A percentile compares a stretch with the other conserved stretches of the same genome.
These are phyloP conservation scores for Pachypeltis micranthus DNA, from an alignment of 1,140 invertebrate genomes.

Conservation along the genomic window DNA sequence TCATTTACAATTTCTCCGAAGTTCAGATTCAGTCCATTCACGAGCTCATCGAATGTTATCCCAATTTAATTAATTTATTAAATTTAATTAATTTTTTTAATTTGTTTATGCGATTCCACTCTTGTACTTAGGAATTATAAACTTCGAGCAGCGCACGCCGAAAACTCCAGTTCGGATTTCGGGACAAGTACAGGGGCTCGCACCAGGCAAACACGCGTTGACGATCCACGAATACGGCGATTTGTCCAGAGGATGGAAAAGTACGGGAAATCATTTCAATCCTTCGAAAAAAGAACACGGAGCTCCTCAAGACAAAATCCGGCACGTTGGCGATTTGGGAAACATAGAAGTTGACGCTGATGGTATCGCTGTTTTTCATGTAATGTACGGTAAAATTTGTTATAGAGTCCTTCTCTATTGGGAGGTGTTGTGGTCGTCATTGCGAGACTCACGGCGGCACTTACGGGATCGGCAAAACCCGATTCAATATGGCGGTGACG, in stretches of 20 bases:
- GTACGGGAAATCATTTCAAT: not conserved
- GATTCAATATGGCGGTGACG: too few relatives aligned
- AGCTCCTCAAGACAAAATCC: constrained; percentile 47
- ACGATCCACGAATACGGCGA: not conserved
- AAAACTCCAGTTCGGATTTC: not conserved
- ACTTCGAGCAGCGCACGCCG: not conserved
- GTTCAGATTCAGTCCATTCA: too few relatives aligned
- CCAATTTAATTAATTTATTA: too few relatives aligned
- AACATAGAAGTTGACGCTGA: constrained; percentile 55
- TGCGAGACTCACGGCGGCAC: too few relatives aligned
- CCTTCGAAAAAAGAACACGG: constrained; percentile 42
- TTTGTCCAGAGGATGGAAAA: not conserved
- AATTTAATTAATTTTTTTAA: too few relatives aligned
- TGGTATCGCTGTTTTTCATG: constrained; percentile 37
- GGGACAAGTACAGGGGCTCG: not conserved
- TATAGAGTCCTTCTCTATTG: too few relatives aligned
- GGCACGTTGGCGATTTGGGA: constrained; percentile 86
- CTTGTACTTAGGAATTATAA: not conserved
- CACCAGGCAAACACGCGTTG: not conserved
- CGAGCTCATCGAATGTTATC: too few relatives aligned
- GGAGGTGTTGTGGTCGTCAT: too few relatives aligned
- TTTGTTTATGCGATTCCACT: too few relatives aligned
- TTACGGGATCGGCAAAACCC: too few relatives aligned
- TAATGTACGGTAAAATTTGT: too few relatives aligned
- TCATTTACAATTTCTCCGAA: too few relatives aligned